A percentile compares a stretch with the other conserved stretches of the same genome.
phyloP scores from a whole-genome alignment of 2,888 invertebrate genomes.

The Polia nebulosa region DNA sequence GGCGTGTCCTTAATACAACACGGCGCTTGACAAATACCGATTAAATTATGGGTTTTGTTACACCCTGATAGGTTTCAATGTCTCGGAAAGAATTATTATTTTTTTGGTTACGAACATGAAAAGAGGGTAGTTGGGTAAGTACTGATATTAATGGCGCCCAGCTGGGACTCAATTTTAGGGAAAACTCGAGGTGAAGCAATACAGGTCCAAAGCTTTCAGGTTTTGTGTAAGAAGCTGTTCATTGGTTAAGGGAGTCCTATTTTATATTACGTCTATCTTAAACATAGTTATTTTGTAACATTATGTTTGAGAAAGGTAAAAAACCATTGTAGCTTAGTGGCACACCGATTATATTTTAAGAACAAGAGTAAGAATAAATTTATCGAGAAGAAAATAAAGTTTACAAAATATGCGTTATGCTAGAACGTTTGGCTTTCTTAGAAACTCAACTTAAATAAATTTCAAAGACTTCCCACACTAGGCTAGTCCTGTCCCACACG shows the following conservation, averaged over 20 bases:
- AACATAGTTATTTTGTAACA: too few species aligned
- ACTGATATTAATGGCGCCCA: constrained; percentile 52
- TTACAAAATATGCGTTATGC: too few species aligned
- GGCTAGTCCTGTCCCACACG: too few species aligned
- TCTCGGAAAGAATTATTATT: constrained; percentile 35
- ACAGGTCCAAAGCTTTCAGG: neutral
- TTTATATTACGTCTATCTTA: neutral
- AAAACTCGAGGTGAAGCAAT: neutral
- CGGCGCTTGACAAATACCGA: constrained; percentile 44
- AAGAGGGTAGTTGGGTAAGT: constrained; percentile 23
- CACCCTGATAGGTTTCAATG: constrained; percentile 50
- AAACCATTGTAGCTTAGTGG: too few species aligned
- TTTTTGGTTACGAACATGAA: constrained; percentile 17
- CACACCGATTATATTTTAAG: too few species aligned
- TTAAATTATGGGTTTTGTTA: constrained; percentile 50
- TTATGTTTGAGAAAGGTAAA: too few species aligned
- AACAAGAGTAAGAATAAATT: too few species aligned
- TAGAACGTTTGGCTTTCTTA: too few species aligned
- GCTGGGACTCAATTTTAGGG: constrained; percentile 21
- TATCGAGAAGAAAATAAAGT: too few species aligned
- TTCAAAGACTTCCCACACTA: too few species aligned
- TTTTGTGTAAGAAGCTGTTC: neutral
- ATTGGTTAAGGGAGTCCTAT: neutral
- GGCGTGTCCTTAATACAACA: constrained; percentile 36
- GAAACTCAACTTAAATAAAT: too few species aligned